These are phyloP conservation scores for Etheostoma nigrum DNA, from an alignment of 2,797 vertebrate species.

Conservation along the genomic window DNA sequence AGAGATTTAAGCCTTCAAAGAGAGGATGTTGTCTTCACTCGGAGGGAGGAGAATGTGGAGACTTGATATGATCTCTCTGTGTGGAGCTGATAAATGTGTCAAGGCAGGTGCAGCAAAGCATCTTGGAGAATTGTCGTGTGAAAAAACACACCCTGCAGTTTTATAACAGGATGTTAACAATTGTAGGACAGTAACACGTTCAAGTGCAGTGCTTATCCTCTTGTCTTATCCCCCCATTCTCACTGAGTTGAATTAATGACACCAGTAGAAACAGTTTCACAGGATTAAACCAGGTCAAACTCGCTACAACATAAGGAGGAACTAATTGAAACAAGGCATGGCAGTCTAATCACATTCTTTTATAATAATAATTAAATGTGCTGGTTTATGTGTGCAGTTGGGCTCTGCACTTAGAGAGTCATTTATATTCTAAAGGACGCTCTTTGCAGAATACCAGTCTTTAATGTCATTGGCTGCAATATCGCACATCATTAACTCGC, in stretches of 20 bases:
- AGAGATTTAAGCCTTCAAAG: conserved; percentile 44
- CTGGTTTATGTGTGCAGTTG: neutral
- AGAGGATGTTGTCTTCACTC: neutral
- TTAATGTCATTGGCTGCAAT: conserved; percentile 15
- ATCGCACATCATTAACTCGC: conserved; percentile 41
- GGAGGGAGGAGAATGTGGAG: neutral
- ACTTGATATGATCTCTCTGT: conserved; percentile 28
- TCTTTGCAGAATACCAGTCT: conserved; percentile 25
- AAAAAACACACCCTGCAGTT: conserved; percentile 16
- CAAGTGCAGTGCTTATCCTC: too few relatives aligned
- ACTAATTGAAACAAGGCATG: neutral
- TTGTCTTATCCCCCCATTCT: neutral
- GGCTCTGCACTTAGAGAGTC: neutral
- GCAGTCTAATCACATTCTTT: neutral
- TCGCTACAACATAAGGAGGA: neutral
- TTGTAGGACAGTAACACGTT: neutral
- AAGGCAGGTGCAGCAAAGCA: neutral
- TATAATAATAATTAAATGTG: conserved; percentile 10
- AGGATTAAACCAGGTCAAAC: conserved; percentile 19
- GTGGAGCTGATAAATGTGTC: conserved; percentile 32
- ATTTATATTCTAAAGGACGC: conserved; percentile 27
- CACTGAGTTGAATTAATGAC: conserved; percentile 15
- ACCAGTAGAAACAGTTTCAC: neutral
- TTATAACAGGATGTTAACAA: neutral
- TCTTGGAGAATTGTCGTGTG: conserved; percentile 1